A percentile compares a stretch with the other conserved stretches of the same genome.
These are phyloP conservation scores for Shinisaurus crocodilurus DNA, from an alignment of 2,113 vertebrate genomes.

Conservation along the genomic window DNA sequence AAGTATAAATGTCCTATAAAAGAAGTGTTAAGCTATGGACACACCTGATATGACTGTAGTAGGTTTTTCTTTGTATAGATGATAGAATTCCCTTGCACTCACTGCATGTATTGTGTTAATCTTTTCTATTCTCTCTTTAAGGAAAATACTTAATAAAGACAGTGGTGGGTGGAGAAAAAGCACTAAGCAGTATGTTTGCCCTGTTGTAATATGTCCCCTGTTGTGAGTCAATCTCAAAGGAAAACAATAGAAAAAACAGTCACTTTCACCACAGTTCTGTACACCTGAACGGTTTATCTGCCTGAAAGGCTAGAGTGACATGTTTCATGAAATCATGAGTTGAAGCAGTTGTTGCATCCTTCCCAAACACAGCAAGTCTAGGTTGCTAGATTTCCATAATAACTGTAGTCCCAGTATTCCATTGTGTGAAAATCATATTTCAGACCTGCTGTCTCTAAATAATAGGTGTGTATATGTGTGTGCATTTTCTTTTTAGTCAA, in stretches of 20 bases:
- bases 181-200: neutral
- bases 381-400: neutral
- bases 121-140: neutral
- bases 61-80: neutral
- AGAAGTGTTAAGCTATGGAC: conserved; percentile 3
- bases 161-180: neutral
- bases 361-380: neutral
- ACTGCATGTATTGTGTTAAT: neutral
- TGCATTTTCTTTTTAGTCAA: neutral
- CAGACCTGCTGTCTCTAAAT: conserved; percentile 21
- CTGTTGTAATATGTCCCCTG: conserved; percentile 3
- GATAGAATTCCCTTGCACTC: neutral
- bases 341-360: neutral
- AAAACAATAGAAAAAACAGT: conserved; percentile 47
- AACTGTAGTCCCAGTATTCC: neutral
- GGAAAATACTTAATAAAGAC: neutral
- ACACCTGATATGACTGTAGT: neutral
- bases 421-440: neutral
- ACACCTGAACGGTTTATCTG: conserved; percentile 7
- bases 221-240: conserved; percentile 61
- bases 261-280: neutral
- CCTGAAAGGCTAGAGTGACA: neutral
- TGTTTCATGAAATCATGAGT: neutral
- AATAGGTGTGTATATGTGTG: neutral
- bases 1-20: conserved; percentile 42